Base-by-base conservation (phyloP, 1,140 invertebrate species). In the Aphaenogaster floridana region DNA sequence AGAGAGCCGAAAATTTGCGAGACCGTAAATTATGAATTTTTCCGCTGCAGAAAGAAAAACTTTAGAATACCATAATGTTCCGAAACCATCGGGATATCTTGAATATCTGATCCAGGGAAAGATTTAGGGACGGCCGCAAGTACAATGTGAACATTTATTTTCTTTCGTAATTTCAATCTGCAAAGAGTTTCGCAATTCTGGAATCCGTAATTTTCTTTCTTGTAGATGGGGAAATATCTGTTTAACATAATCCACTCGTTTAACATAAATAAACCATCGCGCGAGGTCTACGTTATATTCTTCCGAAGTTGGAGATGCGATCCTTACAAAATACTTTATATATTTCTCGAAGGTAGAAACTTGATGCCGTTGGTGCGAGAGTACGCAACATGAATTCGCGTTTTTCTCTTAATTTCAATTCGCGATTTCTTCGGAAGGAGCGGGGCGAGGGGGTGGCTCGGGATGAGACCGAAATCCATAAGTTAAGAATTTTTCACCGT, bases 401-500 rank as follows among this genome's bases (percentile, higher is more conserved):
- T 83, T 74, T 83, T 48, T 61, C 54, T 63, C 69, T 76, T 84
- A 84, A 74, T 76, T 84, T 76, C 80, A 74, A 84, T 76, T 84
- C 69, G 91, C 92, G 91, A 79, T 80, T 66, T 54, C 42, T 34
- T 64, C 36, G 28, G 50, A 39, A 9, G 36, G 5, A 9, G 13
- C 11, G n/a, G 17, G 36, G 17, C 3, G 39, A 3, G 86, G 80
- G 89, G 15, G 59, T n/a, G 52, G 69, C 28, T 17, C 87, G 88
- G 72, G 88, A 92, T 86, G 64, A 91, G 90, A 91, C 91, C 91
- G 93, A 94, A 94, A 95, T 95, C 94, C 93, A 95, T 95, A 95
- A 94, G 94, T 95, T 94, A 94, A 95, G 93, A 95, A 95, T 94
- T 93, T 93, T 91, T 92, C 92, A 89, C 86, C 92, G 91, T 89